These are phyloP conservation scores for Cyphomyrmex costatus DNA, from an alignment of 1,140 invertebrate genomes.

Conservation along the genomic window DNA sequence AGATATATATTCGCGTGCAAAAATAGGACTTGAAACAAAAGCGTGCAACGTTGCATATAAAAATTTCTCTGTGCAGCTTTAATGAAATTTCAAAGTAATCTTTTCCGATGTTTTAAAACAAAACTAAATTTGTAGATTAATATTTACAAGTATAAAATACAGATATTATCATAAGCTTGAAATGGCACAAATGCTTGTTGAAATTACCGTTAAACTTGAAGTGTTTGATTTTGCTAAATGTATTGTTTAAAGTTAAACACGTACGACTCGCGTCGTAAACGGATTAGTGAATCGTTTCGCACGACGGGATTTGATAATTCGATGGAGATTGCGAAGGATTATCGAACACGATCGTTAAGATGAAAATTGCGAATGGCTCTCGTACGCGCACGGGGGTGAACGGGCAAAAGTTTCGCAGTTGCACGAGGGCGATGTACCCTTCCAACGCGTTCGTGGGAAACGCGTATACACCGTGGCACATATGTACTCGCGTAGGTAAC, in stretches of 20 bases:
- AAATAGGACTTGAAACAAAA: background rate
- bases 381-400: background rate
- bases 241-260: background rate
- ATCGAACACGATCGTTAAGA: slow-evolving; percentile 15
- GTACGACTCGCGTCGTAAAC: background rate
- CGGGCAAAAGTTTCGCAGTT: slow-evolving; percentile 62
- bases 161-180: background rate
- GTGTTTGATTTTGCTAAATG: background rate
- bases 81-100: background rate
- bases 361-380: slow-evolving; percentile 44
- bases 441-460: slow-evolving; percentile 28
- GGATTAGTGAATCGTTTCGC: slow-evolving; percentile 23
- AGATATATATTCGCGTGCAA: background rate
- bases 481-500: slow-evolving; percentile 59
- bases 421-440: slow-evolving; percentile 41
- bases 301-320: slow-evolving; percentile 28
- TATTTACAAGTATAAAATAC: background rate
- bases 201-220: background rate
- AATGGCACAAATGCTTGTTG: too few relatives aligned
- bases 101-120: background rate
- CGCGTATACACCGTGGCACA: slow-evolving; percentile 48
- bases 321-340: slow-evolving; percentile 21
- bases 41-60: too few relatives aligned
- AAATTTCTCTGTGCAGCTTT: background rate
- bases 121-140: background rate